Percentiles rank a stretch among this genome's conserved stretches.
Conservation (phyloP, 2,888 invertebrate genomes). For the Mimumesa dahlbomi region DNA sequence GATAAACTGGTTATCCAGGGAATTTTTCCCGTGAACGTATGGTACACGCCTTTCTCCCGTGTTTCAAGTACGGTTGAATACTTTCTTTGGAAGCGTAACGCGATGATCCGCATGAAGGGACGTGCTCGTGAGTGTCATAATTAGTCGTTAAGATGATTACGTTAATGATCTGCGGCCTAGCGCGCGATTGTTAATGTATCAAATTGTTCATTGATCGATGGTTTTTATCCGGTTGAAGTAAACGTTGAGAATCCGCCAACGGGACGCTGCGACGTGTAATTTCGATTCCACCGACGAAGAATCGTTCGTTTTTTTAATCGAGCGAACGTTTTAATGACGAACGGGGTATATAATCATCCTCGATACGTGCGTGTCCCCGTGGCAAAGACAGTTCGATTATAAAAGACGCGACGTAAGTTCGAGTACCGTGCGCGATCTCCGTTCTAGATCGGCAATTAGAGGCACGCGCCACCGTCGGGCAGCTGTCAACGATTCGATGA, state of each 20-base stretch:
- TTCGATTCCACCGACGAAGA: too few relatives aligned
- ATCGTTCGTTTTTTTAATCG: not conserved
- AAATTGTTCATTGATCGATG: too few relatives aligned
- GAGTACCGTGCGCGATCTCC: constrained; percentile 21
- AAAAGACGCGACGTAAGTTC: constrained; percentile 5
- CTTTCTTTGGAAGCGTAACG: constrained; percentile 38
- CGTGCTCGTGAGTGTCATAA: constrained; percentile 47
- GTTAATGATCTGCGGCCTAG: too few relatives aligned
- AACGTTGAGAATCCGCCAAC: too few relatives aligned
- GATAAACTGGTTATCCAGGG: constrained; percentile 35
- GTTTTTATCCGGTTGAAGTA: too few relatives aligned
- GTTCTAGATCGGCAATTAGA: constrained; percentile 74
- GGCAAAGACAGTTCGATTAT: too few relatives aligned
- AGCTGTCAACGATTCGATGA: constrained; percentile 78
- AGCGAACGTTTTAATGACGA: not conserved
- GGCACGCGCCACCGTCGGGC: constrained; percentile 73
- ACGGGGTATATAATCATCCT: too few relatives aligned
- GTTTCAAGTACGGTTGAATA: constrained; percentile 42
- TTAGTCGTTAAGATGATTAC: constrained; percentile 39
- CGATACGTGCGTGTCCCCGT: too few relatives aligned
- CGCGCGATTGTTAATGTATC: not conserved
- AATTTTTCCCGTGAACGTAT: constrained; percentile 29
- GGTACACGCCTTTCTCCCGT: constrained; percentile 10
- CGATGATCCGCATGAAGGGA: constrained; percentile 42
- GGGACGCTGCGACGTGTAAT: too few relatives aligned